Base-by-base conservation (phyloP, 2,797 vertebrate genomes). In the Pseudocheirus occidentalis region DNA sequence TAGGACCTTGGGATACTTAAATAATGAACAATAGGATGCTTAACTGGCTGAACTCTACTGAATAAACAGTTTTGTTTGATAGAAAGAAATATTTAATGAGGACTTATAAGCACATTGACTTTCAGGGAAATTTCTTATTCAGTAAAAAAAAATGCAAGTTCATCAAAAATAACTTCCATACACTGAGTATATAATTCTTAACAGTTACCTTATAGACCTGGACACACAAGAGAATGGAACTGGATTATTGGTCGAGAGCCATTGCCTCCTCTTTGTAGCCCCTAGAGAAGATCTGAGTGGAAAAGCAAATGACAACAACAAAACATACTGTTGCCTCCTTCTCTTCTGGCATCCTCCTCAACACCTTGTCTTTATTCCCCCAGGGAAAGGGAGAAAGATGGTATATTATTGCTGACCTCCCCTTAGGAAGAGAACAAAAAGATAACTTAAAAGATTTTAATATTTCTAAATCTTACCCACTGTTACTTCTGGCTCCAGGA, bases 81-180 rank as follows among this genome's bases (percentile, higher is more conserved):
- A 87, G 73, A 50, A 87, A 87, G 73, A 50, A 87, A 87, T 87
- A 87, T 87, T 87, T 87, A 87, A 87, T 87, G 73, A 87, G 73
- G 21, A 87, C 21, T 87, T 50, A 87, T 21, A 87, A 87, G 40
- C 21, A 50, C 73, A 87, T 87, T 87, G 73, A 87, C 73, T 87
- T 87, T 50, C 73, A 87, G 21, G 10, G 73, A 87, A 87, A 87
- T 87, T 40, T 87, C 9, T 46, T 27, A 24, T 87, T 87, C 40
- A 50, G 73, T 46, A 87, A 87, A 87, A 53, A 81, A 46, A 87
- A 50, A 87, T 87, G 40, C 21, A 27, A 87, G 50, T 87, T 87
- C 73, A 87, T 50, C 40, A 27, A 87, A 87, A 87, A 87, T 27
- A 50, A 46, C 73, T 10, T 46, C 73, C 24, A 87, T 46, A 50